Conservation (phyloP, 1,140 invertebrate species). For the Heterodera schachtii region DNA sequence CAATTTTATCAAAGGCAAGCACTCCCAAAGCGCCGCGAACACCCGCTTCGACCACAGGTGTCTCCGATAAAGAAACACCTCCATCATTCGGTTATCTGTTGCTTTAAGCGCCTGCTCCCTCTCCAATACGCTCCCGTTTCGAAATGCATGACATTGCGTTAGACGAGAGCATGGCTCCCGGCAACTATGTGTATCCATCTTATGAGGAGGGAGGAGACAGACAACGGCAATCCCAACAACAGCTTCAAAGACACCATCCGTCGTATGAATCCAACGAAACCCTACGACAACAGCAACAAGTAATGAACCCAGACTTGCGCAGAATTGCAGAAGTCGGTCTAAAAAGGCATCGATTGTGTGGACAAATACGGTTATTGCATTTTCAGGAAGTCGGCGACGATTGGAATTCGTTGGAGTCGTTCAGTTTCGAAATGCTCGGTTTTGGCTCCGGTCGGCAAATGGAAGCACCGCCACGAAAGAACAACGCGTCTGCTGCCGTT, state of each 20-base stretch:
- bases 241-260: neutral
- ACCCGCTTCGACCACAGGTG: neutral
- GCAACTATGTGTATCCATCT: constrained; percentile 26
- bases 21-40: neutral
- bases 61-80: neutral
- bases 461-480: neutral
- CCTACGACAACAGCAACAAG: neutral
- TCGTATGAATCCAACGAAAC: neutral
- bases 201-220: constrained; percentile 16
- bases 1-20: neutral
- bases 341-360: neutral
- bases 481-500: neutral
- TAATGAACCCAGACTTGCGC: neutral
- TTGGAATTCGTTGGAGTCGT: neutral
- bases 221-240: neutral
- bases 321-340: neutral
- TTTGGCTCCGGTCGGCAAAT: neutral
- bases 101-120: neutral
- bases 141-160: neutral
- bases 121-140: neutral
- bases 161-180: constrained; percentile 2
- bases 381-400: neutral
- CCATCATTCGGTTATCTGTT: neutral
- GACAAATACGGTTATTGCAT: neutral
- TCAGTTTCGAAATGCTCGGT: constrained; percentile 16